phyloP scores from a whole-genome alignment of 2,113 vertebrate species.

The Eolophus roseicapilla region DNA sequence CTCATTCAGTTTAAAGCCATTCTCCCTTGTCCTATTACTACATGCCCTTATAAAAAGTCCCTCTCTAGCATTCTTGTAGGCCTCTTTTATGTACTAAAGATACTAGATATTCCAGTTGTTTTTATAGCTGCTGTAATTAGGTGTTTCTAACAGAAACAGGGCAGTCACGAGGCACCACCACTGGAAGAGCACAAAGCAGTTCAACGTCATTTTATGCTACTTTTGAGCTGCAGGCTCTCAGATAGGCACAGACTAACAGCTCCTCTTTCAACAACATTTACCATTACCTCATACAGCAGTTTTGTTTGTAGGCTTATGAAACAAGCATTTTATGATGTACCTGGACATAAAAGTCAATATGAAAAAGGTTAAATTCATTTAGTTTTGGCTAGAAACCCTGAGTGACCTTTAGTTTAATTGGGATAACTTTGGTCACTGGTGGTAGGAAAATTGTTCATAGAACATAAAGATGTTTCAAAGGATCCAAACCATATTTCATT shows the following conservation, averaged over 20 bases:
- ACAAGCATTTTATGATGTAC: not conserved
- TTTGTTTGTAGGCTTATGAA: not conserved
- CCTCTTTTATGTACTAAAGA: not conserved
- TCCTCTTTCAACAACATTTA: not conserved
- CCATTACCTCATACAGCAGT: not conserved
- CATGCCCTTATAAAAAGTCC: not conserved
- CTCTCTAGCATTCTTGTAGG: not conserved
- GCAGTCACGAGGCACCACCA: not conserved
- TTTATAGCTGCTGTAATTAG: not conserved
- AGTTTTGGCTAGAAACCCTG: not conserved
- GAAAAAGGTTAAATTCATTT: not conserved
- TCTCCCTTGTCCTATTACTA: not conserved
- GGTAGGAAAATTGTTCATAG: not conserved
- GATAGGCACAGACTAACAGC: not conserved
- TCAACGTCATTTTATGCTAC: not conserved
- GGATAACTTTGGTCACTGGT: not conserved
- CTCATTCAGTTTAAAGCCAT: not conserved
- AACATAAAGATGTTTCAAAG: not conserved
- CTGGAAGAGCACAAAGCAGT: not conserved
- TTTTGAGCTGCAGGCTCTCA: not conserved
- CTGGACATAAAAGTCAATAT: not conserved
- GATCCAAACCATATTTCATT: not conserved
- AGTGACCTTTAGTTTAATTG: not conserved
- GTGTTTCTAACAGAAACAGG: not conserved
- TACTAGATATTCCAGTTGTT: not conserved